Evolutionary conservation across 1,140 invertebrate genomes (phyloP), one percentile per base, ranked within the genome.

Genomic region (Nixonia krombeini): DNA sequence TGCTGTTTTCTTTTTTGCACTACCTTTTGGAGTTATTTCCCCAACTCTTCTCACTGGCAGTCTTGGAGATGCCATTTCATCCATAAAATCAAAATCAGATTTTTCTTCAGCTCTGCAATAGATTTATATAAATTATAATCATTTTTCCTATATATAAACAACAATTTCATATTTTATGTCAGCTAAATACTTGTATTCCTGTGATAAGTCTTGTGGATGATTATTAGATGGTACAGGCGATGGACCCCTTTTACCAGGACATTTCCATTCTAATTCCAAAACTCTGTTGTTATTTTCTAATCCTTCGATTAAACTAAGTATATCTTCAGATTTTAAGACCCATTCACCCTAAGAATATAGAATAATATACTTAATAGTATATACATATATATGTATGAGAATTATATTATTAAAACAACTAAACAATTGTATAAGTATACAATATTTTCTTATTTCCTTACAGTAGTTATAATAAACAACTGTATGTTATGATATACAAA

Each of bases 81-180:
- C 91, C 88, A 91, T 90, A 50, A 92, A 93, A 80, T 92, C 91
- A 78, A 92, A 92, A 72, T 92, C 89, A 0, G 90, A 89, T 70
- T 87, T 84, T 45, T 90, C 88, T 74, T 90, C 90, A 1, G 80
- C 70, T 33, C 79, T 88, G 15, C 13, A 72, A 29, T 29, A 49
- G 12, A 29, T 21, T 8, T 35, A 26, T 37, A 29, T 44, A 51
- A 31, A 35, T 35, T n/a, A 31, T 44, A n/a, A n/a, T n/a, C n/a
- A n/a, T n/a, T n/a, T n/a, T n/a, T n/a, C n/a, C n/a, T n/a, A n/a
- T n/a, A n/a, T n/a, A n/a, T n/a, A n/a, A n/a, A n/a, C n/a, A n/a
- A n/a, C n/a, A n/a, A n/a, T n/a, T n/a, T n/a, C n/a, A n/a, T n/a
- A n/a, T n/a, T n/a, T n/a, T n/a, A n/a, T n/a, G n/a, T n/a, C n/a